These are phyloP conservation scores for Spodoptera litura DNA, from an alignment of 1,140 invertebrate genomes.

Conservation along the genomic window DNA sequence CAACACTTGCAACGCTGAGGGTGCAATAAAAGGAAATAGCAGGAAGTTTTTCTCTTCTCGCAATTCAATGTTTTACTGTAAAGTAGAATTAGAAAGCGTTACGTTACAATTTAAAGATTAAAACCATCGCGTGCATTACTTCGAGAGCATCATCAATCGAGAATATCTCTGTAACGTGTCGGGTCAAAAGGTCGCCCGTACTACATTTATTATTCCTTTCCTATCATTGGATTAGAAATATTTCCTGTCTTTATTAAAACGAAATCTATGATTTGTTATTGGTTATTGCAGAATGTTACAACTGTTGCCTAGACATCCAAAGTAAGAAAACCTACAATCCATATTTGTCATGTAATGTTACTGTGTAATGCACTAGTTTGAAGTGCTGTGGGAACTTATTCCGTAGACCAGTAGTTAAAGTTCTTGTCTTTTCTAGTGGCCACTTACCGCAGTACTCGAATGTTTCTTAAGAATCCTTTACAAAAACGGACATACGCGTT, in stretches of 20 bases:
- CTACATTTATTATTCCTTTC: constrained; percentile 35
- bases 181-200: constrained; percentile 50
- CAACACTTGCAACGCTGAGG: constrained; percentile 28
- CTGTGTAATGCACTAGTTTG: constrained; percentile 15
- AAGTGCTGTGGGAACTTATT: constrained; percentile 29
- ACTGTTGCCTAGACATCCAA: not conserved
- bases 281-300: constrained; percentile 2
- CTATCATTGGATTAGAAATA: constrained; percentile 7
- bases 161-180: constrained; percentile 51
- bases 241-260: constrained; percentile 6
- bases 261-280: not conserved
- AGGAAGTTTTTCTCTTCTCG: constrained; percentile 17
- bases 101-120: constrained; percentile 41
- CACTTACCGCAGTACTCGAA: constrained; percentile 10
- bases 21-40: constrained; percentile 32
- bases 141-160: constrained; percentile 40
- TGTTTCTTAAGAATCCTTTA: constrained; percentile 1
- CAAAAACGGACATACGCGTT: constrained; percentile 2
- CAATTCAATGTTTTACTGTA: constrained; percentile 17
- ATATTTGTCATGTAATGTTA: constrained; percentile 17
- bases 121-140: constrained; percentile 43
- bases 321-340: constrained; percentile 27
- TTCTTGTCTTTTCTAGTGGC: constrained; percentile 31
- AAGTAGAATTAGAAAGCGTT: constrained; percentile 49
- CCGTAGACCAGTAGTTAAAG: constrained; percentile 17